A percentile compares a stretch with the other conserved stretches of the same genome.
Conservation (phyloP, 2,888 invertebrate species). For the Antheraea yamamai region DNA sequence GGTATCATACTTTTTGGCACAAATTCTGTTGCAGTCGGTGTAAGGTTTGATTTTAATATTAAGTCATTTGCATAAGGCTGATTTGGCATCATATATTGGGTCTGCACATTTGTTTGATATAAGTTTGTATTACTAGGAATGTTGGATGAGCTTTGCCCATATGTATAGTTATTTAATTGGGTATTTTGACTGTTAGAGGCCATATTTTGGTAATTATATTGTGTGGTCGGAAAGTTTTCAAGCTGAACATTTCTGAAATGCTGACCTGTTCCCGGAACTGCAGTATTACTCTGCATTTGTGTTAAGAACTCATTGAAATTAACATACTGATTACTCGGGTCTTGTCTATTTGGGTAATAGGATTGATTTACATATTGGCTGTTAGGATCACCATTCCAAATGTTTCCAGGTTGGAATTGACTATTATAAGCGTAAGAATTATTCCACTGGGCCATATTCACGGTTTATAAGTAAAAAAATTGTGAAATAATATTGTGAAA, state of each 20-base stretch:
- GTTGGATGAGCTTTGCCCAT: constrained; percentile 48
- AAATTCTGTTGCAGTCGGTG: constrained; percentile 82
- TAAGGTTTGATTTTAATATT: constrained; percentile 76
- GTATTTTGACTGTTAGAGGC: constrained; percentile 56
- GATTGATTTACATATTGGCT: constrained; percentile 60
- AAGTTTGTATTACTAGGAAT: constrained; percentile 44
- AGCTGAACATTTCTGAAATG: constrained; percentile 59
- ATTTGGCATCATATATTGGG: constrained; percentile 47
- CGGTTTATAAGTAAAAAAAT: constrained; percentile 34
- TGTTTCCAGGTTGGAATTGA: constrained; percentile 59
- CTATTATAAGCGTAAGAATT: constrained; percentile 69
- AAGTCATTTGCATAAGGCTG: constrained; percentile 55
- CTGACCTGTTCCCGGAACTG: constrained; percentile 41
- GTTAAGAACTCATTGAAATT: constrained; percentile 72
- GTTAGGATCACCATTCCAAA: constrained; percentile 65
- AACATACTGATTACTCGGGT: constrained; percentile 66
- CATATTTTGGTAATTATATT: constrained; percentile 63
- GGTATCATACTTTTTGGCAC: constrained; percentile 67
- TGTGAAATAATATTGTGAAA: constrained; percentile 48
- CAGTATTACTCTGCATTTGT: constrained; percentile 63
- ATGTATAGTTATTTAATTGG: constrained; percentile 51
- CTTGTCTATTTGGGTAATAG: constrained; percentile 61
- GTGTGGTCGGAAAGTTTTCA: constrained; percentile 58
- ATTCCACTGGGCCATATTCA: constrained; percentile 76
- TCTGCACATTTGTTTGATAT: constrained; percentile 50